A percentile compares a stretch with the other conserved stretches of the same genome.
Evolutionary conservation across 2,113 vertebrate species (phyloP).

Genomic region (Ailuropoda melanoleuca): DNA sequence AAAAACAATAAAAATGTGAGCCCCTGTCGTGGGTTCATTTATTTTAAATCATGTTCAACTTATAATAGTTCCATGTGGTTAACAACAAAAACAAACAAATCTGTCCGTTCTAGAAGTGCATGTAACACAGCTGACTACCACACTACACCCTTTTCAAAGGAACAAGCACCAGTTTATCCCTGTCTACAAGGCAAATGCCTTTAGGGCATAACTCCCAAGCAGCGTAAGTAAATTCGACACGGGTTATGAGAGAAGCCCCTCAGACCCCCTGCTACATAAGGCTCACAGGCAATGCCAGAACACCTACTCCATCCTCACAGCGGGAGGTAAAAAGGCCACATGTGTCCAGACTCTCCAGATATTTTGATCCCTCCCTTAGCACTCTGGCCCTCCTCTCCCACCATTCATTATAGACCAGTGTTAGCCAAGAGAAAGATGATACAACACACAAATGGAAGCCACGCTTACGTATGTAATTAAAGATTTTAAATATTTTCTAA

Average conservation of each 20-base stretch:
- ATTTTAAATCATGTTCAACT: conserved; percentile 27
- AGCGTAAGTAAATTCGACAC: neutral
- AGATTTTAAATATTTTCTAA: neutral
- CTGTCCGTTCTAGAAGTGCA: neutral
- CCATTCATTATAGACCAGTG: neutral
- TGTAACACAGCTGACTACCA: neutral
- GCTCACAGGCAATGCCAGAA: neutral
- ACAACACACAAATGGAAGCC: neutral
- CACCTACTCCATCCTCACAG: neutral
- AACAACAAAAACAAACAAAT: conserved; percentile 29
- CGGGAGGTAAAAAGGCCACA: neutral
- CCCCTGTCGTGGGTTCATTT: neutral
- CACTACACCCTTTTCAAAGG: neutral
- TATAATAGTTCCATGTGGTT: neutral
- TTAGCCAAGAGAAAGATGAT: neutral
- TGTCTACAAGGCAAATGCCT: neutral
- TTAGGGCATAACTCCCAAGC: neutral
- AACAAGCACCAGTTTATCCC: neutral
- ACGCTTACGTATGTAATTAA: neutral
- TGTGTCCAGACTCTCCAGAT: neutral
- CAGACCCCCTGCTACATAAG: neutral
- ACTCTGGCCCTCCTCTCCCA: neutral
- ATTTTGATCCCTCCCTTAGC: neutral
- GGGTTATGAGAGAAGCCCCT: neutral
- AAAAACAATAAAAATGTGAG: conserved; percentile 8